Percentiles rank a stretch among this genome's conserved stretches.
Conservation (phyloP, 2,888 invertebrate genomes). For the Tanytarsus gracilentus region DNA sequence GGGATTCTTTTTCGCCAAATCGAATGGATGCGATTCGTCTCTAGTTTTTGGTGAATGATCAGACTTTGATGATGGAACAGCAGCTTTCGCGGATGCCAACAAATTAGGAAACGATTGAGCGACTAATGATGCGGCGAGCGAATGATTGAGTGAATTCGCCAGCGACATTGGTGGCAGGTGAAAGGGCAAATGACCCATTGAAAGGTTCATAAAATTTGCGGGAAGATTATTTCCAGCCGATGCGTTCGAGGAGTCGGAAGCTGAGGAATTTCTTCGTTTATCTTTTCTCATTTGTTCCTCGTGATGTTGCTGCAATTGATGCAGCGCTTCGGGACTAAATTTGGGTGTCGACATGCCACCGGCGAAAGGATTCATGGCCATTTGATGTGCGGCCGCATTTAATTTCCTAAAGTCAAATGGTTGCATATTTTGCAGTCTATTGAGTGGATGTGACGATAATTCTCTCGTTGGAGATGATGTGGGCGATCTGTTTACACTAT, state of each 20-base stretch:
- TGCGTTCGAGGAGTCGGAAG: conserved; percentile 39
- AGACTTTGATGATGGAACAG: conserved; percentile 32
- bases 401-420: conserved; percentile 85
- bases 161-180: conserved; percentile 52
- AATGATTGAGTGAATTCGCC: conserved; percentile 50
- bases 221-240: conserved; percentile 37
- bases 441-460: conserved; percentile 59
- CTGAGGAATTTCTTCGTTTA: conserved; percentile 48
- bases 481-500: conserved; percentile 31
- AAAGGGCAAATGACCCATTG: conserved; percentile 53
- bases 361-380: conserved; percentile 29
- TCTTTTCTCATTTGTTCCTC: conserved; percentile 33
- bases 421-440: conserved; percentile 88
- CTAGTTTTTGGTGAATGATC: conserved; percentile 31
- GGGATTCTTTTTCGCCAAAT: conserved; percentile 37
- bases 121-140: conserved; percentile 52
- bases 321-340: conserved; percentile 40
- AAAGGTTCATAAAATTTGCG: conserved; percentile 53
- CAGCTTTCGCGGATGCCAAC: conserved; percentile 41
- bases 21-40: conserved; percentile 18
- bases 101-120: conserved; percentile 53
- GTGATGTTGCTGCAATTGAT: conserved; percentile 36
- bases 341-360: conserved; percentile 35
- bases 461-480: conserved; percentile 33
- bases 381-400: conserved; percentile 39